Evolutionary conservation across 2,113 vertebrate species (phyloP), one percentile per base, ranked within the genome.

Genomic region (Pungitius pungitius): DNA sequence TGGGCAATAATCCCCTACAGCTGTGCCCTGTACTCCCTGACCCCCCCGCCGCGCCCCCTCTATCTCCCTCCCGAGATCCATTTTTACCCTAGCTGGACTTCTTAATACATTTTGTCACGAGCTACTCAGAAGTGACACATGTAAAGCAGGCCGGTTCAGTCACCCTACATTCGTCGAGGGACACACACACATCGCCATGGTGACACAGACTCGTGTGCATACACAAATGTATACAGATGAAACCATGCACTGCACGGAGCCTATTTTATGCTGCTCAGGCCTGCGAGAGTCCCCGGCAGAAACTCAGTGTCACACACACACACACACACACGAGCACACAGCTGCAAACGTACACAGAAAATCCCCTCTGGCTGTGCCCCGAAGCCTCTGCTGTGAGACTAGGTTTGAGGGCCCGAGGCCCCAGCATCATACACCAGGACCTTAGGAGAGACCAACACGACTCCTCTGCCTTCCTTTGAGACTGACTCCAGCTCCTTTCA

Each of bases 1-100:
- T 95, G 92, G 96, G 95, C 94, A 91, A 85, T 98, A 98, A 98
- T 98, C 96, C 96, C 95, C 95, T 94, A 95, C 97, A 98, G 97
- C 97, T 98, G 96, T 95, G 96, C 94, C 91, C 91, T 91, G 92
- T 93, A 95, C 94, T 94, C 95, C 94, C 93, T 91, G 91, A 93
- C 69, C 75, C 75, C 60, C 78, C 51, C 71, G 66, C 54, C 45
- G 27, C 51, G 59, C 67, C 69, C 35, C 51, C 49, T 39, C 63
- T 61, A 51, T 83, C 77, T 83, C 49, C 55, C 78, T 94, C 88
- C 85, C 88, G 92, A 92, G 93, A 69, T 47, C 64, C 93, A 94
- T 93, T 93, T 93, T 93, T 93, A 93, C 94, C 93, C 93, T 95
- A 95, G 94, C 88, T 91, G 87, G 87, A 73, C 72, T 65, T 95